phyloP scores from a whole-genome alignment of 1,140 invertebrate genomes.

The Apis cerana region DNA sequence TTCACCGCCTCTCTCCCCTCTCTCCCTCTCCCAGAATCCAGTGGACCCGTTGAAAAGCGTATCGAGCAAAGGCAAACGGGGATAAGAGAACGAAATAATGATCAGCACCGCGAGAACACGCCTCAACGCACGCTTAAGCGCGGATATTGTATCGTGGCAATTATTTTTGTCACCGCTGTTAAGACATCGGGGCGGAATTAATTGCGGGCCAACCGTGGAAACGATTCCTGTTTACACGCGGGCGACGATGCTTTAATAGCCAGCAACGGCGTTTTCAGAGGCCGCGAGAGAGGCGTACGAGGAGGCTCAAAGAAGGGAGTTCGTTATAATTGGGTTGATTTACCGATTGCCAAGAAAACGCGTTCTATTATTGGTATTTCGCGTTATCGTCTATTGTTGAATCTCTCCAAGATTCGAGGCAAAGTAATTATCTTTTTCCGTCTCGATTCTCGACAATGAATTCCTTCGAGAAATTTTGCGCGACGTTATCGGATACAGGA shows the following conservation, averaged over 20 bases:
- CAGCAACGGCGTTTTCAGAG: not conserved
- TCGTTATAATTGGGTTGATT: too few species aligned
- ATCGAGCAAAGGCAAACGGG: not conserved
- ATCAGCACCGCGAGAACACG: conserved; percentile 8
- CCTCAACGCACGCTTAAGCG: too few species aligned
- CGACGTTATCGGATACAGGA: too few species aligned
- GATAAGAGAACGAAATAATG: conserved; percentile 2
- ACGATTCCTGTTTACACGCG: not conserved
- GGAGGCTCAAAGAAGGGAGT: too few species aligned
- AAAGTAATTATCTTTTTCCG: too few species aligned
- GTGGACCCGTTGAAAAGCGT: not conserved
- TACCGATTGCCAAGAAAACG: not conserved
- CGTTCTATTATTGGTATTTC: too few species aligned
- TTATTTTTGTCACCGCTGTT: conserved; percentile 12
- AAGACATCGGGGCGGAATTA: conserved; percentile 7
- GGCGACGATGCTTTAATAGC: conserved; percentile 5
- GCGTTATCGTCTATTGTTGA: too few species aligned
- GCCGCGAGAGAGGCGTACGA: not conserved
- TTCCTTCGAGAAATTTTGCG: too few species aligned
- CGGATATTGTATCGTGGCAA: not conserved
- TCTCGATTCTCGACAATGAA: too few species aligned
- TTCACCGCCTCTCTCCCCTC: too few species aligned
- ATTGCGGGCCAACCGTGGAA: not conserved
- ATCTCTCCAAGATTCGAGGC: too few species aligned
- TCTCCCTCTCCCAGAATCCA: too few species aligned